Evolutionary conservation across 2,797 vertebrate species (phyloP).

Genomic region (Danio aesculapii): DNA sequence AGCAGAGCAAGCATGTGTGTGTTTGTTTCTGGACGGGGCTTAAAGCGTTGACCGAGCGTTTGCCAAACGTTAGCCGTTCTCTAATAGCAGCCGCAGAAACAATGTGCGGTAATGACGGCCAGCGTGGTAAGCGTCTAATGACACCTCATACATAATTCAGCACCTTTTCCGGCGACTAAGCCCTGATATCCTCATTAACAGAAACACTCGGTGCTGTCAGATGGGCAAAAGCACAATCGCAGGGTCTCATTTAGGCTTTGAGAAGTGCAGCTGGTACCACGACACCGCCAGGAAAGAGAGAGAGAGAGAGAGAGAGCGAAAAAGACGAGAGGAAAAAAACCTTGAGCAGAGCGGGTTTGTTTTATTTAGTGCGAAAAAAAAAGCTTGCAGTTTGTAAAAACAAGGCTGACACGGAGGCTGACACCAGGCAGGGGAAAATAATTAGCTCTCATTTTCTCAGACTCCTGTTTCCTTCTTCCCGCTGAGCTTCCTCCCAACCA

Average conservation of each 20-base stretch:
- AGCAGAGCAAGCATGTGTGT: not conserved
- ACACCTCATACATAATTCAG: slow-evolving; percentile 99
- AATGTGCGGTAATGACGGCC: slow-evolving; percentile 99
- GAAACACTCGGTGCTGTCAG: slow-evolving; percentile 99
- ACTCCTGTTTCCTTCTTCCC: slow-evolving; percentile 99
- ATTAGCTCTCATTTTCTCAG: slow-evolving; percentile 99
- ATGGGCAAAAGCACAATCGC: slow-evolving; percentile 99
- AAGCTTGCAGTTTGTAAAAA: slow-evolving; percentile 99
- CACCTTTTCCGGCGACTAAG: slow-evolving; percentile 99
- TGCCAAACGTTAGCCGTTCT: slow-evolving; percentile 89
- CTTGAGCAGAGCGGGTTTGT: slow-evolving; percentile 96
- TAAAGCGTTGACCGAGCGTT: slow-evolving; percentile 80
- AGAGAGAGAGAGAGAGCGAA: slow-evolving; percentile 73
- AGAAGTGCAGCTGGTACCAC: slow-evolving; percentile 99
- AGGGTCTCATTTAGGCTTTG: slow-evolving; percentile 99
- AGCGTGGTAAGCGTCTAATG: slow-evolving; percentile 97
- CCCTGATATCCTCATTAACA: slow-evolving; percentile 99
- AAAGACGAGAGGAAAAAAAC: slow-evolving; percentile 70
- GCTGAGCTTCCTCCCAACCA: slow-evolving; percentile 99
- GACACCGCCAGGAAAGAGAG: slow-evolving; percentile 96
- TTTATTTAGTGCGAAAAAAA: slow-evolving; percentile 99
- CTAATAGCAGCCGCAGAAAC: slow-evolving; percentile 99
- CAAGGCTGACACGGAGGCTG: slow-evolving; percentile 99
- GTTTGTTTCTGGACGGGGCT: not conserved
- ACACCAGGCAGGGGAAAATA: slow-evolving; percentile 99